These are phyloP conservation scores for Xenopus borealis DNA, from an alignment of 2,113 vertebrate species.

Conservation along the genomic window DNA sequence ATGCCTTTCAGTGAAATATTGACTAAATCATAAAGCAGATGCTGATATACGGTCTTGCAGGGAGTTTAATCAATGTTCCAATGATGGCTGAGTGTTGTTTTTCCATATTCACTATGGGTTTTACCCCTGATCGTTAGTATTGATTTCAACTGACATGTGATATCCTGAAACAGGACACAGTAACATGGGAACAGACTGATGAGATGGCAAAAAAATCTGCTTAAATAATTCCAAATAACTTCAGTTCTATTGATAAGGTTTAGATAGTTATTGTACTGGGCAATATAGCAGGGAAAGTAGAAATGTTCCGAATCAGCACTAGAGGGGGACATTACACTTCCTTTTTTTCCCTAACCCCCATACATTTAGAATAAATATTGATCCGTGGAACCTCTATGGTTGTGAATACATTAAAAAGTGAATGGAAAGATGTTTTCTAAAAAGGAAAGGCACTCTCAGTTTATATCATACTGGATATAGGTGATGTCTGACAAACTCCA, in stretches of 20 bases:
- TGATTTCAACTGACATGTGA: not conserved
- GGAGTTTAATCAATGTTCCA: not conserved
- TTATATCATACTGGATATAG: too few species aligned
- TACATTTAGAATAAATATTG: too few species aligned
- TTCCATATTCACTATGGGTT: not conserved
- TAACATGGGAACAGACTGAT: not conserved
- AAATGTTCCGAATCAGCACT: conserved; percentile 45
- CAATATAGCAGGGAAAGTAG: too few species aligned
- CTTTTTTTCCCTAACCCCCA: conserved; percentile 18
- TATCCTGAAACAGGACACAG: not conserved
- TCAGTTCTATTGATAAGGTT: too few species aligned
- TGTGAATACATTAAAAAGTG: too few species aligned
- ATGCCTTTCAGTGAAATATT: not conserved
- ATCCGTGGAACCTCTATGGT: too few species aligned
- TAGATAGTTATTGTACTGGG: too few species aligned
- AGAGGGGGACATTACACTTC: conserved; percentile 53
- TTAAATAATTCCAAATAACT: not conserved
- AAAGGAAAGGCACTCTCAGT: too few species aligned
- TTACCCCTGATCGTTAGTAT: not conserved
- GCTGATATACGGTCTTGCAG: not conserved
- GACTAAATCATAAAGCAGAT: not conserved
- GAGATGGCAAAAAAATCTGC: not conserved
- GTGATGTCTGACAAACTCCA: too few species aligned
- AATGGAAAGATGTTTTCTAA: too few species aligned
- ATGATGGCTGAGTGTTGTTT: not conserved